Evolutionary conservation across 2,797 vertebrate species (phyloP).

Genomic region (Macropodus opercularis): DNA sequence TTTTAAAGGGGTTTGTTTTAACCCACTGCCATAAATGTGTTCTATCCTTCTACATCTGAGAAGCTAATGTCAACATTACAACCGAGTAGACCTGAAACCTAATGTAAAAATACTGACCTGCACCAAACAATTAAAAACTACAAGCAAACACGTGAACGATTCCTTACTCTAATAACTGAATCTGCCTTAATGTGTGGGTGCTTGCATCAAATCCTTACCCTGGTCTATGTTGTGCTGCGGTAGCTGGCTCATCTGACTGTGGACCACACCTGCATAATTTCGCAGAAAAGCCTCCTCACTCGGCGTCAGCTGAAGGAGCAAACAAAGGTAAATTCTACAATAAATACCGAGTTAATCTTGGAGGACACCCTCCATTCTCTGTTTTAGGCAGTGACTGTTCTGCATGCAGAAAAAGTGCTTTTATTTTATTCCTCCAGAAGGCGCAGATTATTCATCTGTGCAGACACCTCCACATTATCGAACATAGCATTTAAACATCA

Average conservation of each 20-base stretch:
- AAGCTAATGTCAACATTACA: background rate
- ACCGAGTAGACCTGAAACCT: background rate
- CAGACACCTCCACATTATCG: conserved; percentile 1
- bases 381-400: background rate
- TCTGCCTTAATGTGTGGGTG: background rate
- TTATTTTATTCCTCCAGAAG: too few relatives aligned
- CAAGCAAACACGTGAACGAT: background rate
- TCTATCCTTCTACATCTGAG: background rate
- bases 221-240: conserved; percentile 98
- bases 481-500: background rate
- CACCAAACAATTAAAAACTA: background rate
- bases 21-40: background rate
- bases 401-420: background rate
- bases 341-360: background rate
- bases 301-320: conserved; percentile 86
- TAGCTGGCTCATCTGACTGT: conserved; percentile 97
- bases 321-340: conserved; percentile 11
- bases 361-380: background rate
- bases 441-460: conserved; percentile 7
- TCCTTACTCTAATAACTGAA: background rate
- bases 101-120: too few relatives aligned
- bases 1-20: background rate
- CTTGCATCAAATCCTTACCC: conserved; percentile 82
- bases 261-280: conserved; percentile 94
- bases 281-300: conserved; percentile 97